These are phyloP conservation scores for Sebastes cheni DNA, from an alignment of 2,797 vertebrate genomes.

Conservation along the genomic window DNA sequence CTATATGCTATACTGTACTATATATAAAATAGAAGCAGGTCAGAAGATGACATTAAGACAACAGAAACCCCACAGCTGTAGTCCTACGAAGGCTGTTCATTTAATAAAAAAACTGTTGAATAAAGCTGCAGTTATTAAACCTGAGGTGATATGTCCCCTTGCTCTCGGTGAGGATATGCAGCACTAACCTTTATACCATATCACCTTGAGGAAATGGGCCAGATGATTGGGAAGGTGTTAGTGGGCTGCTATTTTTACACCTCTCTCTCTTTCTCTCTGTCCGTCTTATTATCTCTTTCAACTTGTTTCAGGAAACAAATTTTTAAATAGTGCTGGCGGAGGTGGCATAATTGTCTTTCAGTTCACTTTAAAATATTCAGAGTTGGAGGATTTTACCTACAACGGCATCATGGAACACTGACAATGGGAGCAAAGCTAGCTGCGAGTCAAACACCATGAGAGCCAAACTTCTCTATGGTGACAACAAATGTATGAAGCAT, in stretches of 20 bases:
- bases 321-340: conserved; percentile 13
- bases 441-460: conserved; percentile 21
- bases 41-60: background rate
- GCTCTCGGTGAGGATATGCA: conserved; percentile 15
- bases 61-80: background rate
- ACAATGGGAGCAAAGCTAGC: background rate
- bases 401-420: background rate
- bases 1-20: background rate
- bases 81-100: background rate
- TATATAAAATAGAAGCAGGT: background rate
- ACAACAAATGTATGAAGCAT: conserved; percentile 75
- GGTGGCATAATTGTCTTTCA: background rate
- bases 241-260: conserved; percentile 71
- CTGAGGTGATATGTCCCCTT: conserved; percentile 25
- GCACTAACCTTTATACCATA: conserved; percentile 44
- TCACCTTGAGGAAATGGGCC: conserved; percentile 66
- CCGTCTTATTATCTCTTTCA: conserved; percentile 36
- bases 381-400: conserved; percentile 23
- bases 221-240: conserved; percentile 66
- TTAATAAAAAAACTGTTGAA: conserved; percentile 53
- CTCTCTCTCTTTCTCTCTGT: conserved; percentile 2
- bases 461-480: conserved; percentile 70
- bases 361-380: conserved; percentile 26
- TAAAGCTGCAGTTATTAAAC: conserved; percentile 29
- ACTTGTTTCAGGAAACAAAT: conserved; percentile 30